These are phyloP conservation scores for Drosophila multiciliata DNA, from an alignment of 2,888 invertebrate species.

Conservation along the genomic window DNA sequence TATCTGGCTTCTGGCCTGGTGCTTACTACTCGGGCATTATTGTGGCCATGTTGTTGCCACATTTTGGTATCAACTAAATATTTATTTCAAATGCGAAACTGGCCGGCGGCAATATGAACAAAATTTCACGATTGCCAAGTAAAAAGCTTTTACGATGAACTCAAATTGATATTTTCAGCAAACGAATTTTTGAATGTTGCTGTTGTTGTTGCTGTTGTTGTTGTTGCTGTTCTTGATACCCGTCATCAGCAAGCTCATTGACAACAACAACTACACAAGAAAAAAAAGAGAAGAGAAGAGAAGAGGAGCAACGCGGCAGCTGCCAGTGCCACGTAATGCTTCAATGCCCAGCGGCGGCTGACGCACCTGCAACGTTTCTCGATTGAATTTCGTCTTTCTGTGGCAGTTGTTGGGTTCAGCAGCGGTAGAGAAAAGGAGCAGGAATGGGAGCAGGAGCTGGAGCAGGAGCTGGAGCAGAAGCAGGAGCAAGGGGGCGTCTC, in stretches of 20 bases:
- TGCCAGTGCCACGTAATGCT: constrained; percentile 49
- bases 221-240: constrained; percentile 21
- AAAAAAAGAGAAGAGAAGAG: not conserved
- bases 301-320: not conserved
- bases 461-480: not conserved
- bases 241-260: constrained; percentile 52
- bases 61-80: constrained; percentile 38
- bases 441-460: not conserved
- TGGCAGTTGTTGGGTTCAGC: constrained; percentile 17
- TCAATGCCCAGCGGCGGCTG: constrained; percentile 37
- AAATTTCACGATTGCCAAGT: constrained; percentile 53
- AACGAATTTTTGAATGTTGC: constrained; percentile 57
- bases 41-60: constrained; percentile 32
- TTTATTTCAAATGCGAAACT: constrained; percentile 47
- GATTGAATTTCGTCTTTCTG: constrained; percentile 44
- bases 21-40: not conserved
- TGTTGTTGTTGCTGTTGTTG: constrained; percentile 26
- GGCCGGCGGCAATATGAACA: constrained; percentile 29
- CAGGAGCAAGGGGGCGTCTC: not conserved
- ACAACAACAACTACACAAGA: constrained; percentile 24
- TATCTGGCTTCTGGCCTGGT: not conserved
- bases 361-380: constrained; percentile 56
- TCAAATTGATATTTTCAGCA: constrained; percentile 69
- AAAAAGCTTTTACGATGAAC: constrained; percentile 68
- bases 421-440: too few relatives aligned